phyloP scores from a whole-genome alignment of 2,888 invertebrate genomes.

The Heliconius aoede region DNA sequence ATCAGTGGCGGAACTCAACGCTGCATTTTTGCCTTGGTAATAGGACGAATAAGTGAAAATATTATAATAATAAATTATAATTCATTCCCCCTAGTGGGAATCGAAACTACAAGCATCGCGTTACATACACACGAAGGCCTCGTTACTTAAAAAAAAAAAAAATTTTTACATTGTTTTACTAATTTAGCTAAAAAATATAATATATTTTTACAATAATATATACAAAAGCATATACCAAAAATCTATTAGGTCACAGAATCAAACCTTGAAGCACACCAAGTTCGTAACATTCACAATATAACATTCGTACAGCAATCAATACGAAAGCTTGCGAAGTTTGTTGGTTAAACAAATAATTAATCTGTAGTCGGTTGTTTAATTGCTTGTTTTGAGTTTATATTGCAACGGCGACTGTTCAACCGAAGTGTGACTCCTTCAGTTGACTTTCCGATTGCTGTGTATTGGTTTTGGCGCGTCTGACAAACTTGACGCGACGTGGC shows the following conservation, averaged over 20 bases:
- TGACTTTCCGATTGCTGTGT: slow-evolving; percentile 21
- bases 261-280: slow-evolving; percentile 9
- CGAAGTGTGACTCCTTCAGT: slow-evolving; percentile 29
- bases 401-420: slow-evolving; percentile 47
- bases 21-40: too few relatives aligned
- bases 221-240: neutral
- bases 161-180: too few relatives aligned
- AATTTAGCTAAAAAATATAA: too few relatives aligned
- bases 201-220: neutral
- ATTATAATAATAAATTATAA: too few relatives aligned
- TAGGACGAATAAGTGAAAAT: too few relatives aligned
- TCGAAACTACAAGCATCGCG: too few relatives aligned
- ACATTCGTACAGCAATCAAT: slow-evolving; percentile 46
- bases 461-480: slow-evolving; percentile 12
- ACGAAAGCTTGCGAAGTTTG: slow-evolving; percentile 65
- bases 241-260: neutral
- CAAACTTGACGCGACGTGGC: neutral
- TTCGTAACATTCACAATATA: neutral
- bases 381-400: slow-evolving; percentile 77
- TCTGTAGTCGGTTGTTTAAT: slow-evolving; percentile 75
- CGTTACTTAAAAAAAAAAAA: too few relatives aligned
- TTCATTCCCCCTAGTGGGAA: too few relatives aligned
- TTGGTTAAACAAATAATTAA: slow-evolving; percentile 79
- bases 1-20: too few relatives aligned
- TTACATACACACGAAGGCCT: too few relatives aligned